Evolutionary conservation across 2,888 invertebrate genomes (phyloP).

Genomic region (Bruchidius siliquastri): DNA sequence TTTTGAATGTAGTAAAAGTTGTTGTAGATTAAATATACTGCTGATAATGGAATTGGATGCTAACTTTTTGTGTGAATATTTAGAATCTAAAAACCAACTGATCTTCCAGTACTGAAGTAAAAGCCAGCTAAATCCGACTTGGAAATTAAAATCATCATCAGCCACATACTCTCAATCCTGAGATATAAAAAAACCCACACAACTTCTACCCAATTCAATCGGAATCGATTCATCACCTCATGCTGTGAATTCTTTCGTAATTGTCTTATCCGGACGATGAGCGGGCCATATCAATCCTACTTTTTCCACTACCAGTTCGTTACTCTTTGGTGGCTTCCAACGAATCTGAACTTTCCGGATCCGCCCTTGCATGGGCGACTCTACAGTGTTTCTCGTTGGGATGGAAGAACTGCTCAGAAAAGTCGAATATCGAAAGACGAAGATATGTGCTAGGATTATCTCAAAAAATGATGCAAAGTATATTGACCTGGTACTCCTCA

Average conservation of each 20-base stretch:
- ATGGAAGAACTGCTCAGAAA: too few relatives aligned
- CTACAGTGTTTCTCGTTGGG: neutral
- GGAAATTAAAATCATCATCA: neutral
- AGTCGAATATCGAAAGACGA: too few relatives aligned
- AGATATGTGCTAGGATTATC: too few relatives aligned
- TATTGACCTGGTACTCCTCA: too few relatives aligned
- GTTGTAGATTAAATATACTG: too few relatives aligned
- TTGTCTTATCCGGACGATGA: neutral
- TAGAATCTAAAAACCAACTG: too few relatives aligned
- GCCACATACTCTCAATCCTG: neutral
- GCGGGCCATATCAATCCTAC: neutral
- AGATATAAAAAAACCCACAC: neutral
- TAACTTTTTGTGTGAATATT: too few relatives aligned
- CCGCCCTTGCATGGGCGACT: neutral
- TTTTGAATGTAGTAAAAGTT: too few relatives aligned
- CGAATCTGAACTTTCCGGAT: neutral
- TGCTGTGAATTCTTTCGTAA: neutral
- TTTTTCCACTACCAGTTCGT: neutral
- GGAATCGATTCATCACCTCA: neutral
- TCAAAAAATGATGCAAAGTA: too few relatives aligned
- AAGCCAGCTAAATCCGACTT: too few relatives aligned
- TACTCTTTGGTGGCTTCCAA: neutral
- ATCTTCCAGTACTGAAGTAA: too few relatives aligned
- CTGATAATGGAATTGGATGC: too few relatives aligned
- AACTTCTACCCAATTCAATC: neutral